Evolutionary conservation across 2,797 vertebrate genomes (phyloP), one percentile per base, ranked within the genome.

Genomic region (Danionella dracula): DNA sequence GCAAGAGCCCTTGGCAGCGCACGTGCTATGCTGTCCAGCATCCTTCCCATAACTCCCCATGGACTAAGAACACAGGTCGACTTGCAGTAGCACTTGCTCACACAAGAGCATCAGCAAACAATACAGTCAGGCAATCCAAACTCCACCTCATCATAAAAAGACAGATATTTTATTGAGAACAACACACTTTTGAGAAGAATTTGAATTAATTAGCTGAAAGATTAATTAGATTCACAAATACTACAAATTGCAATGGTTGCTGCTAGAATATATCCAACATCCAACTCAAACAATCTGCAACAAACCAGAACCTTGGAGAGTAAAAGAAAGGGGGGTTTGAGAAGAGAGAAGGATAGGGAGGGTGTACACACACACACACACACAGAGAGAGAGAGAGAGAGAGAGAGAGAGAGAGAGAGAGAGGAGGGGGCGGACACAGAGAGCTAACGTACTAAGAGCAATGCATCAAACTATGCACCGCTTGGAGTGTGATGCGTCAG

Each of bases 391-490:
- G 49, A 58, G 44, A 37, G 17, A 31, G 27, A 5, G 45, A 35
- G 11, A 15, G 12, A 38, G 13, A 21, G 41, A 19, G 35, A 11
- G 32, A 11, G 32, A 9, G 32, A 11, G 32, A 9, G 8, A 3
- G 32, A 10, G 32, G 10, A 6, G 46, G 12, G n/a, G 7, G 19
- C 23, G 40, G 23, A 38, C 2, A 82, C 76, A 77, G 23, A 79
- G 82, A 73, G 83, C 87, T 88, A 86, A 89, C 80, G 85, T 84
- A 88, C 80, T 87, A 86, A 91, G 87, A 88, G 21, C 85, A 86
- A 87, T 87, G 92, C 91, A 93, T 91, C 90, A 90, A 90, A 88
- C 88, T 84, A 90, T 87, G 87, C 88, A 89, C 83, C 82, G 87
- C 88, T 90, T 85, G 73, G 76, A 87, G 85, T 82, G 78, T 83